A percentile compares a stretch with the other conserved stretches of the same genome.
Conservation (phyloP, 2,797 vertebrate species). For the Sebastes wilsoni region DNA sequence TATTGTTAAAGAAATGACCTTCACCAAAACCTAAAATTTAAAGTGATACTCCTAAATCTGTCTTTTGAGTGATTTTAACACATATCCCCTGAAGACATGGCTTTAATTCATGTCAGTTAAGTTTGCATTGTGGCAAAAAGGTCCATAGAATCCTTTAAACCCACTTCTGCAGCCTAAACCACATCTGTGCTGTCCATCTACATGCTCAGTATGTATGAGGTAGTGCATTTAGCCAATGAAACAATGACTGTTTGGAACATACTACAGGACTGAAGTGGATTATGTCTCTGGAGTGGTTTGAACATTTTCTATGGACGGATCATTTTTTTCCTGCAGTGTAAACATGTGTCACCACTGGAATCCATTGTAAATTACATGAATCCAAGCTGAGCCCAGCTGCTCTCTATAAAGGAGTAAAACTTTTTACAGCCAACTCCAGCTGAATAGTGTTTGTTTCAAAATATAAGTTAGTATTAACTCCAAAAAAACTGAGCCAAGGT, state of each 20-base stretch:
- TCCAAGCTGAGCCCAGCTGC: neutral
- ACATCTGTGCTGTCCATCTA: too few species aligned
- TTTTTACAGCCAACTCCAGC: neutral
- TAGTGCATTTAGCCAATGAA: neutral
- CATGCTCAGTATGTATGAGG: neutral
- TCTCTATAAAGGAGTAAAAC: neutral
- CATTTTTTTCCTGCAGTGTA: neutral
- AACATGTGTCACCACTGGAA: slow-evolving; percentile 1
- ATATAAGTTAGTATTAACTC: neutral
- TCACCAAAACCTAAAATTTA: neutral
- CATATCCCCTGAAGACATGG: neutral
- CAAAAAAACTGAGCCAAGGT: neutral
- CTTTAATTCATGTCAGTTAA: neutral
- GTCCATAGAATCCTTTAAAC: neutral
- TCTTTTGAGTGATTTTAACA: neutral
- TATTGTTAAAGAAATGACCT: neutral
- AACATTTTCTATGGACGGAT: neutral
- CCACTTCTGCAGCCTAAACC: too few species aligned
- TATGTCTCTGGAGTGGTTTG: neutral
- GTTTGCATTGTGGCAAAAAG: neutral
- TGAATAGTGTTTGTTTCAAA: neutral
- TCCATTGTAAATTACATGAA: neutral
- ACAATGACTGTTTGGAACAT: neutral
- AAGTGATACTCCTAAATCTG: neutral
- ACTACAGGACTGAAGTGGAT: neutral